Percentiles rank a stretch among this genome's conserved stretches.
phyloP scores from a whole-genome alignment of 2,888 invertebrate genomes.

The Chrysolina haemoptera region DNA sequence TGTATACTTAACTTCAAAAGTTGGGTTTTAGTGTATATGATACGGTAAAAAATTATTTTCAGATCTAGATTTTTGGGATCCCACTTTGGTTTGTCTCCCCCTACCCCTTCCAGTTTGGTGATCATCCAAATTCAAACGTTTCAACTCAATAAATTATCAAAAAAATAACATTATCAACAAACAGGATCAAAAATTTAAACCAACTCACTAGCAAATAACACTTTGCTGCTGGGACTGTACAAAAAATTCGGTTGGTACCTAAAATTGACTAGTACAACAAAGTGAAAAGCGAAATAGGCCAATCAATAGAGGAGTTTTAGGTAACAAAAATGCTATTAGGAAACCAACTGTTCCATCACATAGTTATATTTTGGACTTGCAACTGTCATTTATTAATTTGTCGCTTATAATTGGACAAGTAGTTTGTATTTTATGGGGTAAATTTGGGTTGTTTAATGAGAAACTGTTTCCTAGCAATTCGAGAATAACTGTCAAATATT shows the following conservation, averaged over 20 bases:
- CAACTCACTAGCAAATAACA: constrained; percentile 26
- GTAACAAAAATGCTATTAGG: no score
- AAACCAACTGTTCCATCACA: no score
- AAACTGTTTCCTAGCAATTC: no score
- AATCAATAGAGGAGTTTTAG: no score
- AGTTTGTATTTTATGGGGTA: no score
- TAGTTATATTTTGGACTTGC: no score
- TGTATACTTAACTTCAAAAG: neutral
- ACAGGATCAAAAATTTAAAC: constrained; percentile 4
- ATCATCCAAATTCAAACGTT: constrained; percentile 15
- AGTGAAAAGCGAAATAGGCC: constrained; percentile 31
- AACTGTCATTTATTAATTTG: no score
- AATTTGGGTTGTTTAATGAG: no score
- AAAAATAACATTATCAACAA: neutral
- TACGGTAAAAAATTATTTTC: neutral
- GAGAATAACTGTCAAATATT: no score
- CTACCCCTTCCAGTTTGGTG: neutral
- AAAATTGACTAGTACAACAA: constrained; percentile 43
- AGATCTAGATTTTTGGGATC: neutral
- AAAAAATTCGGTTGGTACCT: constrained; percentile 28
- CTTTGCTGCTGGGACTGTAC: constrained; percentile 18
- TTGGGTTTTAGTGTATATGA: neutral
- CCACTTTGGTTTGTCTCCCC: neutral
- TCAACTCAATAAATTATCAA: constrained; percentile 6
- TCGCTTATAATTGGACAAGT: no score